These are phyloP conservation scores for Lepus americanus DNA, from an alignment of 2,113 vertebrate species.

Conservation along the genomic window DNA sequence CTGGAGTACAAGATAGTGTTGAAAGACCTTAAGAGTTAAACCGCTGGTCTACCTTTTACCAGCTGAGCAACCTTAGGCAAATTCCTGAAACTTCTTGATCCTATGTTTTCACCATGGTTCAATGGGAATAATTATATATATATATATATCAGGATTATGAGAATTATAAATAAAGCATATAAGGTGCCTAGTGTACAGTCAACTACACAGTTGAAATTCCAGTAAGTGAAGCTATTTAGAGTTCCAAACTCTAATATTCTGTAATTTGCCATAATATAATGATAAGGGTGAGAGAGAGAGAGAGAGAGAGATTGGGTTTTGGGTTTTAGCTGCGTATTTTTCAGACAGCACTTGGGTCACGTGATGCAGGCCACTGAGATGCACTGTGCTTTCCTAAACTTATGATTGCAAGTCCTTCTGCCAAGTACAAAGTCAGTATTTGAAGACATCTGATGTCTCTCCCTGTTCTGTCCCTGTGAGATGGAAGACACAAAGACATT, in stretches of 20 bases:
- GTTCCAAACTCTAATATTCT: not conserved
- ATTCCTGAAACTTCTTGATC: not conserved
- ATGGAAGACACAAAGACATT: conserved; percentile 5
- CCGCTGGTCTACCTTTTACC: conserved; percentile 10
- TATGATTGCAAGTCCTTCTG: not conserved
- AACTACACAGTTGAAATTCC: conserved; percentile 14
- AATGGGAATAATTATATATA: not conserved
- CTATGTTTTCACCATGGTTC: conserved; percentile 23
- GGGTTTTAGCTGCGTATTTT: conserved; percentile 22
- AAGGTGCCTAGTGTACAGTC: not conserved
- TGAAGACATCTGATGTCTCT: not conserved
- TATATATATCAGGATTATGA: not conserved
- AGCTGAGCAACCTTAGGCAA: not conserved
- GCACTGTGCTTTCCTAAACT: not conserved
- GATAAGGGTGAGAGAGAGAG: no score
- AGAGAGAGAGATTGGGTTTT: not conserved
- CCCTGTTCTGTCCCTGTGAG: not conserved
- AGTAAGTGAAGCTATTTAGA: conserved; percentile 46
- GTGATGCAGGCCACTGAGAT: not conserved
- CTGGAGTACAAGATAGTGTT: conserved; percentile 3
- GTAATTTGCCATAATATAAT: not conserved
- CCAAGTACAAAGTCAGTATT: not conserved
- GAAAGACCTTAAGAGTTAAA: conserved; percentile 38
- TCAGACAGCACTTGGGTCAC: conserved; percentile 12
- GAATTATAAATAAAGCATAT: not conserved